These are phyloP conservation scores for Cactoblastis cactorum DNA, from an alignment of 2,888 invertebrate species.

Conservation along the genomic window DNA sequence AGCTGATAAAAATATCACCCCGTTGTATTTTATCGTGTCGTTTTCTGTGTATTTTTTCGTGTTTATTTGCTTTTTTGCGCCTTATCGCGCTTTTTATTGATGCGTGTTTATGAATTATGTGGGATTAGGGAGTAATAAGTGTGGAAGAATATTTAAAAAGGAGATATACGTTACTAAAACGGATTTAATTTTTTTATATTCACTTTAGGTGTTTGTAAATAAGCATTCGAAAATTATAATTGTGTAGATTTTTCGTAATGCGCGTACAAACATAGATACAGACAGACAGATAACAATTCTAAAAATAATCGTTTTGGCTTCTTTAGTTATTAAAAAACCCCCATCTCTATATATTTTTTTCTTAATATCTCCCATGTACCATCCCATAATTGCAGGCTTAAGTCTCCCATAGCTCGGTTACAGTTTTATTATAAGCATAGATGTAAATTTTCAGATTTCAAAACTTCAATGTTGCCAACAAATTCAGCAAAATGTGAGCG, in stretches of 20 bases:
- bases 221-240: no score
- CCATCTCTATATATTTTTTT: no score
- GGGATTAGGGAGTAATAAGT: background rate
- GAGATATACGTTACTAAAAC: background rate
- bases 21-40: constrained; percentile 47
- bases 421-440: background rate
- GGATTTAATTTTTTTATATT: background rate
- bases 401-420: no score
- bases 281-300: no score
- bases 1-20: constrained; percentile 66
- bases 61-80: constrained; percentile 26
- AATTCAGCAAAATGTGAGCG: constrained; percentile 15
- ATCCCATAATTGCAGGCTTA: background rate
- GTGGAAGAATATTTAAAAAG: background rate
- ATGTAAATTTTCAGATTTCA: background rate
- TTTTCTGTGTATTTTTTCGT: constrained; percentile 29
- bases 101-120: constrained; percentile 17
- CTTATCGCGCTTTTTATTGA: constrained; percentile 22
- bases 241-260: no score
- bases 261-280: no score
- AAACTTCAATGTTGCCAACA: background rate
- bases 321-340: no score
- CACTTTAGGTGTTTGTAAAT: no score
- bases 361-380: no score
- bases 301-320: no score